These are phyloP conservation scores for Semicossyphus pulcher DNA, from an alignment of 2,113 vertebrate genomes.

Conservation along the genomic window DNA sequence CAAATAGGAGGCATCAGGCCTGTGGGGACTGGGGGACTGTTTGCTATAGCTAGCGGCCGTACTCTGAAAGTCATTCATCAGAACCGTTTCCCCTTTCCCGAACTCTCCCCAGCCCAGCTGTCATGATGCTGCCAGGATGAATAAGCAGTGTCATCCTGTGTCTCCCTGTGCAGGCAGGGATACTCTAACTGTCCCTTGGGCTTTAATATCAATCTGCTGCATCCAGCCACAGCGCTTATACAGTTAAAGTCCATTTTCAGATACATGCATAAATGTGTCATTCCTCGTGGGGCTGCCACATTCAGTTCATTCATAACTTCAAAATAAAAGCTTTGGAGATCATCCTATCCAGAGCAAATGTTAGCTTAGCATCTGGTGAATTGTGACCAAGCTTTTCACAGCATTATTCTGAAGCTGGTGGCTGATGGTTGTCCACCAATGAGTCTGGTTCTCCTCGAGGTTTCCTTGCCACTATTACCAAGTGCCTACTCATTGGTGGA, in stretches of 20 bases:
- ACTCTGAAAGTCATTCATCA: constrained; percentile 76
- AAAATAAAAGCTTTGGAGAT: constrained; percentile 3
- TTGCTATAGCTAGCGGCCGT: constrained; percentile 59
- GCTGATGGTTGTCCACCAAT: neutral
- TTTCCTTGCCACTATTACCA: neutral
- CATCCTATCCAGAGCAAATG: neutral
- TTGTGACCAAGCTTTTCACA: neutral
- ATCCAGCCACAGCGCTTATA: constrained; percentile 20
- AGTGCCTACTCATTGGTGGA: neutral
- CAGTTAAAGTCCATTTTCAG: constrained; percentile 29
- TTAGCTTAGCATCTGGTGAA: neutral
- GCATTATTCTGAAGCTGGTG: constrained; percentile 10
- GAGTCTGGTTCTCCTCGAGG: neutral
- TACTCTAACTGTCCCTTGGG: constrained; percentile 23
- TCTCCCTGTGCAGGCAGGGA: constrained; percentile 38
- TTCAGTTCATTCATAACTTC: neutral
- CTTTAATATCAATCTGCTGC: constrained; percentile 55
- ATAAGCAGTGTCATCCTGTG: constrained; percentile 64
- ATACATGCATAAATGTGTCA: constrained; percentile 35
- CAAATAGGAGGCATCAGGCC: constrained; percentile 62
- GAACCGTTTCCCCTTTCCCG: constrained; percentile 53
- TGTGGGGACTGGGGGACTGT: constrained; percentile 52
- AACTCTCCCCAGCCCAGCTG: constrained; percentile 58
- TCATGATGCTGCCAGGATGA: constrained; percentile 66
- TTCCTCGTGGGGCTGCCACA: constrained; percentile 13